phyloP scores from a whole-genome alignment of 2,888 invertebrate species.

The Brachycybe producta region DNA sequence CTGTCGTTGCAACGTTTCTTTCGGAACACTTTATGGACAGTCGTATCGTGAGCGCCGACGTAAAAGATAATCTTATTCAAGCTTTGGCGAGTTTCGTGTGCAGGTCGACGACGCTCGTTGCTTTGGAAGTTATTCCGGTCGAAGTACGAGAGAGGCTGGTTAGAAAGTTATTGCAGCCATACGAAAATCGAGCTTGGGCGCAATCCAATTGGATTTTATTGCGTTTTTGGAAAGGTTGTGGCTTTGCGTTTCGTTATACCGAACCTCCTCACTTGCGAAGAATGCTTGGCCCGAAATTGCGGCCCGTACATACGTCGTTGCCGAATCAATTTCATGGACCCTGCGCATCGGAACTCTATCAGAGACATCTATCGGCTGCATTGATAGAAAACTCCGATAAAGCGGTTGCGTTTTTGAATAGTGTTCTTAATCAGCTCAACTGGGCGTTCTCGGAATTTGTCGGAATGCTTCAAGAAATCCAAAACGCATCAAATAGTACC shows the following conservation, averaged over 20 bases:
- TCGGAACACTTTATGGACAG: slow-evolving; percentile 61
- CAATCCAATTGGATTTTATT: slow-evolving; percentile 75
- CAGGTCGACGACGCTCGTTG: slow-evolving; percentile 53
- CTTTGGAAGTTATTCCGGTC: slow-evolving; percentile 53
- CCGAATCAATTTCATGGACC: slow-evolving; percentile 40
- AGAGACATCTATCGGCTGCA: slow-evolving; percentile 49
- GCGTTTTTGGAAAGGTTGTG: slow-evolving; percentile 70
- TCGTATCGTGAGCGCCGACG: slow-evolving; percentile 52
- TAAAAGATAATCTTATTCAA: slow-evolving; percentile 61
- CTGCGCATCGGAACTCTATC: slow-evolving; percentile 52
- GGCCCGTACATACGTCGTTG: slow-evolving; percentile 38
- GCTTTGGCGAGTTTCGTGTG: slow-evolving; percentile 64
- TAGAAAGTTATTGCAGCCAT: slow-evolving; percentile 55
- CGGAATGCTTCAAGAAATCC: slow-evolving; percentile 67
- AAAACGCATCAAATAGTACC: slow-evolving; percentile 46
- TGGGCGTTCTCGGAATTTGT: slow-evolving; percentile 83
- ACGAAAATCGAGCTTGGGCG: slow-evolving; percentile 65
- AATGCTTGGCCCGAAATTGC: slow-evolving; percentile 36
- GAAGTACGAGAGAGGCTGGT: slow-evolving; percentile 48
- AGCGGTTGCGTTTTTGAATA: slow-evolving; percentile 58
- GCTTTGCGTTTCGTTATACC: slow-evolving; percentile 58
- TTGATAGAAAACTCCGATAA: slow-evolving; percentile 48
- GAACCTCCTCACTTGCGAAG: slow-evolving; percentile 40
- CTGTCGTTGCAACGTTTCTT: slow-evolving; percentile 55
- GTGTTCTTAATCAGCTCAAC: slow-evolving; percentile 64